These are phyloP conservation scores for Dicyrtomina minuta DNA, from an alignment of 2,888 invertebrate genomes.

Conservation along the genomic window DNA sequence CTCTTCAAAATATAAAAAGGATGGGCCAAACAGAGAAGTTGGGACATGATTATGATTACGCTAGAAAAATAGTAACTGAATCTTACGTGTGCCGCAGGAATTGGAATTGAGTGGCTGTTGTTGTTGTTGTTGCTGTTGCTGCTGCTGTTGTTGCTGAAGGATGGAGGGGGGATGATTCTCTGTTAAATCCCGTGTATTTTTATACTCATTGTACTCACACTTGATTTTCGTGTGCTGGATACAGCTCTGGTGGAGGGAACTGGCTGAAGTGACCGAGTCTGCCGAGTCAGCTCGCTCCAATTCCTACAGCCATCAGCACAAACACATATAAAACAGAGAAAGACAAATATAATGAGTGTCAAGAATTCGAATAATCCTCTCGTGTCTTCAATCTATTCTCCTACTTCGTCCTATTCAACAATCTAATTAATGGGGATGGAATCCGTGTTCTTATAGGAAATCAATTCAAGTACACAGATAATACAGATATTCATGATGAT, in stretches of 20 bases:
- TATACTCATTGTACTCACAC: conserved; percentile 18
- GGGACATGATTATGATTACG: too few relatives aligned
- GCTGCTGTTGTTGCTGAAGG: neutral
- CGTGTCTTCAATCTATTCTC: too few relatives aligned
- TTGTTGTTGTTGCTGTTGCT: conserved; percentile 10
- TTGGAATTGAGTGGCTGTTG: conserved; percentile 16
- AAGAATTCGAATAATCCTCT: too few relatives aligned
- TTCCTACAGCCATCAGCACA: conserved; percentile 19
- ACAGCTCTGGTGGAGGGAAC: conserved; percentile 21
- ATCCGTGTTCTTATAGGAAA: too few relatives aligned
- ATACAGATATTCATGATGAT: too few relatives aligned
- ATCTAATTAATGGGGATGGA: too few relatives aligned
- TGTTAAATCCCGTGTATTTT: conserved; percentile 14
- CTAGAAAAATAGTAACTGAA: conserved; percentile 10
- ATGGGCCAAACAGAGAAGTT: too few relatives aligned
- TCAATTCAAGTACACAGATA: too few relatives aligned
- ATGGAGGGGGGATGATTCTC: conserved; percentile 15
- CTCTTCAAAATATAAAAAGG: too few relatives aligned
- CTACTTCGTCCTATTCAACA: too few relatives aligned
- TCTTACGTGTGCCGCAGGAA: conserved; percentile 30
- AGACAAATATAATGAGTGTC: neutral
- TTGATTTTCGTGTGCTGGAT: conserved; percentile 5
- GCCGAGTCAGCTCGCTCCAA: conserved; percentile 28
- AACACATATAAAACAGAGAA: neutral
- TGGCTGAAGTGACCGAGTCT: conserved; percentile 25